Percentiles rank a stretch among this genome's conserved stretches.
These are phyloP conservation scores for Anomalospiza imberbis DNA, from an alignment of 2,797 vertebrate species.

Conservation along the genomic window DNA sequence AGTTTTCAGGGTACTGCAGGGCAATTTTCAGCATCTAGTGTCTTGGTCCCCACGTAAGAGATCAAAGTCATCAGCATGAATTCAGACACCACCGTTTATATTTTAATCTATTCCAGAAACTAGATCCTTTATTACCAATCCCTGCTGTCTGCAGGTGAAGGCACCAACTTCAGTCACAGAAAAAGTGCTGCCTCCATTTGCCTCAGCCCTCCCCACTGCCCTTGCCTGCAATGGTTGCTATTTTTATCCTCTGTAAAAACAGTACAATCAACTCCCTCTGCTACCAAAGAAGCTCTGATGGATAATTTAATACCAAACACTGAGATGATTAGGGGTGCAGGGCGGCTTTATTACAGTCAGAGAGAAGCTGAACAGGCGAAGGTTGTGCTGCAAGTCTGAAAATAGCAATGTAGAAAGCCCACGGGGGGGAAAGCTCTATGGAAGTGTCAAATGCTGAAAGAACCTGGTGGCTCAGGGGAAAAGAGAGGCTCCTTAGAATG, in stretches of 20 bases:
- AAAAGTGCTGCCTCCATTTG: neutral
- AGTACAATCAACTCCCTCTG: constrained; percentile 43
- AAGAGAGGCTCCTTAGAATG: constrained; percentile 12
- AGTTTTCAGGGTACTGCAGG: neutral
- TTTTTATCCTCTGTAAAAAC: constrained; percentile 31
- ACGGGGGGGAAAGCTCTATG: neutral
- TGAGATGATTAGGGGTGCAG: constrained; percentile 14
- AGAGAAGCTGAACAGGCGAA: neutral
- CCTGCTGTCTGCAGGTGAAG: neutral
- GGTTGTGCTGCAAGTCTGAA: neutral
- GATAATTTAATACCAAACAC: constrained; percentile 41
- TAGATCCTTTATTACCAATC: neutral
- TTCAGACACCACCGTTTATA: neutral
- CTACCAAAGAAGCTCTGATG: constrained; percentile 17
- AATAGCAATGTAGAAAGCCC: neutral
- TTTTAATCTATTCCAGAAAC: neutral
- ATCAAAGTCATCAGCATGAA: neutral
- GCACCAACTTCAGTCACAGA: neutral
- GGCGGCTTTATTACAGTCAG: neutral
- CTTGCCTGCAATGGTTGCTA: neutral
- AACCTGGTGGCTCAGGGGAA: neutral
- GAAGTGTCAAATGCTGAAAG: neutral
- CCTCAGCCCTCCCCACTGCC: neutral
- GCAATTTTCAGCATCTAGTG: neutral
- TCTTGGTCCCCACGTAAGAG: neutral